Base-by-base conservation (phyloP, 2,113 vertebrate species). In the Oxyura jamaicensis region DNA sequence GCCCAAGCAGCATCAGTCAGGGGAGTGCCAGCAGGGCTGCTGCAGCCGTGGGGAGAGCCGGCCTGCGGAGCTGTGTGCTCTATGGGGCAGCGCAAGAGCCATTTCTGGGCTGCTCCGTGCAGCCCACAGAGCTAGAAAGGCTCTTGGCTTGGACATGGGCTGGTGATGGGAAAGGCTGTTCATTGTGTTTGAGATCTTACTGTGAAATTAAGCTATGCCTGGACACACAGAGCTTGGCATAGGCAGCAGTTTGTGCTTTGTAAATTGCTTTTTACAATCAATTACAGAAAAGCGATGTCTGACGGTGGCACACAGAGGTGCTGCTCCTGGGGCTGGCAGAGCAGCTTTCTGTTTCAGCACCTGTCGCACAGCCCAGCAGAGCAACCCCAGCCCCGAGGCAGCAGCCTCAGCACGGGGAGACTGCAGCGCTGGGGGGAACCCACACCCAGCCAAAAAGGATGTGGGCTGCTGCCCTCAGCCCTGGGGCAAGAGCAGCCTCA, bases 201-300 rank as follows among this genome's bases (percentile, higher is more conserved):
- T 74, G 90, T 80, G 91, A 90, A 91, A 90, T 87, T 67, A 87
- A 90, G 72, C 87, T 69, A 29, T 67, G 91, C 84, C 84, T 75
- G 81, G 94, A 87, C 94, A 91, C 3, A 22, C 82, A 88, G 87
- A 74, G 84, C 77, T 86, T 88, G 84, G 91, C 86, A 76, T 9
- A 44, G 84, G 92, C 83, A 68, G 76, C 72, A 39, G 25, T 81
- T 71, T 56, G 56, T 81, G 41, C 87, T 93, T 86, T 76, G 62
- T 66, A 89, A 95, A 94, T 92, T 92, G 92, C 75, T 93, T 95
- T 90, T 91, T 77, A 85, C 79, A 76, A 83, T 80, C 88, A 95
- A 69, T 91, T 94, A 91, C 74, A 95, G 79, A 63, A 41, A 65
- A 76, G 68, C 53, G 28, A 48, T 58, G 88, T 31, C 72, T 56